A percentile compares a stretch with the other conserved stretches of the same genome.
phyloP scores from a whole-genome alignment of 2,888 invertebrate genomes.

The Eremobia ochroleuca region DNA sequence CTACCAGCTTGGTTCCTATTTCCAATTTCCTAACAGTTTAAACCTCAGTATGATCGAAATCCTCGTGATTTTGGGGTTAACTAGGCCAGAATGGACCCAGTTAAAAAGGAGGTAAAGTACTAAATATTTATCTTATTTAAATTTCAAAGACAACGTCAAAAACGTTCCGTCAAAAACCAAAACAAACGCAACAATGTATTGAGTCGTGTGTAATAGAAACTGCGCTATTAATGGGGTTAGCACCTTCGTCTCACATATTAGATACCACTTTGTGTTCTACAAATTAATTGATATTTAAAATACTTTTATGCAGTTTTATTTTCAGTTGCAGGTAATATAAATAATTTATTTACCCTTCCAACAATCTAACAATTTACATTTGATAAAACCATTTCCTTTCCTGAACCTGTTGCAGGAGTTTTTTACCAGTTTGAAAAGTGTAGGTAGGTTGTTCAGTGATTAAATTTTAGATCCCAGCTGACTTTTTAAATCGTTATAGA shows the following conservation, averaged over 20 bases:
- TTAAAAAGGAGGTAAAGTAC: neutral
- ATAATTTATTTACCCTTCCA: neutral
- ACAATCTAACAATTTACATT: neutral
- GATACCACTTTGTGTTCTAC: neutral
- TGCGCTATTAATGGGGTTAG: too few species aligned
- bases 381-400: neutral
- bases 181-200: neutral
- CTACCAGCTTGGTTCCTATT: neutral
- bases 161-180: neutral
- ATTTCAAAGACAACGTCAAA: neutral
- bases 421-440: neutral
- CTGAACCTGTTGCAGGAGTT: neutral
- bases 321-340: neutral
- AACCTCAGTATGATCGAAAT: neutral
- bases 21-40: neutral
- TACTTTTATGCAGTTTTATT: neutral
- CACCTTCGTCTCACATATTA: too few species aligned
- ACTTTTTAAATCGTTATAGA: neutral
- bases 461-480: neutral
- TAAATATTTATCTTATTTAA: neutral
- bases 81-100: neutral
- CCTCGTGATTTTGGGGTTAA: neutral
- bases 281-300: neutral
- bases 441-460: neutral
- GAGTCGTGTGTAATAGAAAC: too few species aligned